phyloP scores from a whole-genome alignment of 2,113 vertebrate genomes.

The Speoplatyrhinus poulsoni region DNA sequence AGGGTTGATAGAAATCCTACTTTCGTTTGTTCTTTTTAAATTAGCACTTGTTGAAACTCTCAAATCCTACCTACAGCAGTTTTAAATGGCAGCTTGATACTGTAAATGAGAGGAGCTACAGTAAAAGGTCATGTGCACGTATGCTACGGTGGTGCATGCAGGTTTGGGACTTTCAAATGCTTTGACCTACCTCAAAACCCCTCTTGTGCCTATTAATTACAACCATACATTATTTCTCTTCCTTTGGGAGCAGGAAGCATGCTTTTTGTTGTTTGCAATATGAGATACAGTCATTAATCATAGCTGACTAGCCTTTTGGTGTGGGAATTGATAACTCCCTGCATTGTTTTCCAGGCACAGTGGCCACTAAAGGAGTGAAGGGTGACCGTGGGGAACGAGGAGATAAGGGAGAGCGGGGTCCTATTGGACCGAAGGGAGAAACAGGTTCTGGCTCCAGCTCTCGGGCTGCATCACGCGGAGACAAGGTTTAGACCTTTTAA shows the following conservation, averaged over 20 bases:
- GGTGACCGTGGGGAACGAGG: slow-evolving; percentile 77
- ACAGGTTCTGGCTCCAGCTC: slow-evolving; percentile 30
- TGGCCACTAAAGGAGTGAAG: slow-evolving; percentile 71
- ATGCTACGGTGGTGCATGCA: slow-evolving; percentile 17
- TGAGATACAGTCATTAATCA: slow-evolving; percentile 41
- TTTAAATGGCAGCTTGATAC: slow-evolving; percentile 1
- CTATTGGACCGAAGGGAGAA: slow-evolving; percentile 81
- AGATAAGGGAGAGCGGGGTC: slow-evolving; percentile 73
- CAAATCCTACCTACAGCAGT: too few species aligned
- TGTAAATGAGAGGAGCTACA: neutral
- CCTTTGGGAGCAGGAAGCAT: slow-evolving; percentile 23
- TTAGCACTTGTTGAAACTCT: too few species aligned
- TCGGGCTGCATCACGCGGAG: slow-evolving; percentile 63
- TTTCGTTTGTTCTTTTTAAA: too few species aligned
- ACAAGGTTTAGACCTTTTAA: slow-evolving; percentile 74
- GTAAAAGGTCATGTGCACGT: neutral
- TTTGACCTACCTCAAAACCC: slow-evolving; percentile 1
- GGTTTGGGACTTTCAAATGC: slow-evolving; percentile 9
- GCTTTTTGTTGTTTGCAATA: slow-evolving; percentile 22
- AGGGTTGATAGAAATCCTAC: too few species aligned
- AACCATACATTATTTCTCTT: neutral
- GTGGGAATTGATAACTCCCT: slow-evolving; percentile 25
- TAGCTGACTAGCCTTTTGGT: slow-evolving; percentile 32
- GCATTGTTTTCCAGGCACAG: slow-evolving; percentile 31
- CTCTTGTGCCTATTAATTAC: slow-evolving; percentile 9